Evolutionary conservation across 2,113 vertebrate genomes (phyloP).

Genomic region (Gobio gobio): DNA sequence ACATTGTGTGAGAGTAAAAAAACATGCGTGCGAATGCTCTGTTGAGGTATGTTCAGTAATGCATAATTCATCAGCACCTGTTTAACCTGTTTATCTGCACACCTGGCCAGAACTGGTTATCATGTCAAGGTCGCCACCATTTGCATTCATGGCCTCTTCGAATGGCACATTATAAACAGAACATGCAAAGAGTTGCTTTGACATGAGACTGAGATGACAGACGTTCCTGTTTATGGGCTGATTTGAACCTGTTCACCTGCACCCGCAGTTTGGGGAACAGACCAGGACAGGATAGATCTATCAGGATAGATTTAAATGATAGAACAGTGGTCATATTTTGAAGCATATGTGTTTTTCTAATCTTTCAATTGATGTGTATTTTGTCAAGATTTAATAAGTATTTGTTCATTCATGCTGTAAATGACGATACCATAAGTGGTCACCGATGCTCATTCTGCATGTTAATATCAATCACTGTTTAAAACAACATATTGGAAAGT

Average conservation of each 20-base stretch:
- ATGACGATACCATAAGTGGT: background rate
- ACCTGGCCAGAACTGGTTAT: conserved; percentile 4
- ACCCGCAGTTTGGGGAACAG: background rate
- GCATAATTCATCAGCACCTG: conserved; percentile 16
- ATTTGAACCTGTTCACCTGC: no score
- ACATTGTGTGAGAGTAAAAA: background rate
- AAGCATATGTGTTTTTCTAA: background rate
- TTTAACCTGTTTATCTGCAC: conserved; percentile 1
- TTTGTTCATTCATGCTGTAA: background rate
- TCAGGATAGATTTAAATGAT: background rate
- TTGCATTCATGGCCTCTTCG: background rate
- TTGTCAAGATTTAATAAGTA: background rate
- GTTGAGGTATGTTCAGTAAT: background rate
- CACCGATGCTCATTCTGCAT: background rate
- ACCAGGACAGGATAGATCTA: no score
- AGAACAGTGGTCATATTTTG: background rate
- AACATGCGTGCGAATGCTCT: background rate
- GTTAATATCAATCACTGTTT: no score
- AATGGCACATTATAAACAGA: background rate
- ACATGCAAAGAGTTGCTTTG: conserved; percentile 12
- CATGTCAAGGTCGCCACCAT: background rate
- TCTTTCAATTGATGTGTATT: background rate
- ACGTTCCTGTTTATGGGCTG: background rate
- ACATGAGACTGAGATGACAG: background rate
- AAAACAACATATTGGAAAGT: background rate